Evolutionary conservation across 2,888 invertebrate species (phyloP).

Genomic region (Gasteruption jaculator): DNA sequence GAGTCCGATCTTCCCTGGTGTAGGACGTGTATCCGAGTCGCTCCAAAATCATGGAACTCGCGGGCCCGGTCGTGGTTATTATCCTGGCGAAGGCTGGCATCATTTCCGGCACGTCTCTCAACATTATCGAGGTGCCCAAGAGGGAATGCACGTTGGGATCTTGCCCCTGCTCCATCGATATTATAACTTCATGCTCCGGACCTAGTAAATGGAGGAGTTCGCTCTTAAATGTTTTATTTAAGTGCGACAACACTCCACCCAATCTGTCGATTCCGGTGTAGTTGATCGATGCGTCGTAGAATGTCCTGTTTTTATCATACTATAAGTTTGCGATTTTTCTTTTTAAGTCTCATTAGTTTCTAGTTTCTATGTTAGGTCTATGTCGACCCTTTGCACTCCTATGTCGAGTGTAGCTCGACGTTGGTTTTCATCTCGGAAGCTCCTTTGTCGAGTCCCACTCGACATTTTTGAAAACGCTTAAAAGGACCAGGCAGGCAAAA

Average conservation of each 20-base stretch:
- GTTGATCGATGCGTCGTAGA: slow-evolving; percentile 64
- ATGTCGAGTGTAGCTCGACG: too few relatives aligned
- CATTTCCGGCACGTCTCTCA: slow-evolving; percentile 55
- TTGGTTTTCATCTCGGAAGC: too few relatives aligned
- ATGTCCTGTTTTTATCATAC: slow-evolving; percentile 52
- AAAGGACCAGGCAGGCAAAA: too few relatives aligned
- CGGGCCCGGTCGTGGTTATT: slow-evolving; percentile 39
- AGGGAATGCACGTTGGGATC: slow-evolving; percentile 54
- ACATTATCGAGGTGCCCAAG: slow-evolving; percentile 51
- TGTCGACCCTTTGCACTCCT: too few relatives aligned
- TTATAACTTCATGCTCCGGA: slow-evolving; percentile 56
- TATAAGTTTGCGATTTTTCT: slow-evolving; percentile 26
- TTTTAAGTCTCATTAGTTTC: slow-evolving; percentile 5
- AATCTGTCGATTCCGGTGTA: slow-evolving; percentile 67
- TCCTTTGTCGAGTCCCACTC: too few relatives aligned
- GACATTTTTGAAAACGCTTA: too few relatives aligned
- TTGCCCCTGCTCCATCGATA: slow-evolving; percentile 56
- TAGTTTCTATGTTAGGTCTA: neutral
- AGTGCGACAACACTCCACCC: slow-evolving; percentile 66
- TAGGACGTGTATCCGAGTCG: slow-evolving; percentile 36
- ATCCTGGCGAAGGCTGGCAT: slow-evolving; percentile 57
- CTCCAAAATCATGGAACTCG: slow-evolving; percentile 31
- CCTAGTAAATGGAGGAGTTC: slow-evolving; percentile 57
- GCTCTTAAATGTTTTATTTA: slow-evolving; percentile 59
- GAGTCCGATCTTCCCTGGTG: slow-evolving; percentile 32